Conservation (phyloP, 2,888 invertebrate species). For the Geotrupes spiniger region DNA sequence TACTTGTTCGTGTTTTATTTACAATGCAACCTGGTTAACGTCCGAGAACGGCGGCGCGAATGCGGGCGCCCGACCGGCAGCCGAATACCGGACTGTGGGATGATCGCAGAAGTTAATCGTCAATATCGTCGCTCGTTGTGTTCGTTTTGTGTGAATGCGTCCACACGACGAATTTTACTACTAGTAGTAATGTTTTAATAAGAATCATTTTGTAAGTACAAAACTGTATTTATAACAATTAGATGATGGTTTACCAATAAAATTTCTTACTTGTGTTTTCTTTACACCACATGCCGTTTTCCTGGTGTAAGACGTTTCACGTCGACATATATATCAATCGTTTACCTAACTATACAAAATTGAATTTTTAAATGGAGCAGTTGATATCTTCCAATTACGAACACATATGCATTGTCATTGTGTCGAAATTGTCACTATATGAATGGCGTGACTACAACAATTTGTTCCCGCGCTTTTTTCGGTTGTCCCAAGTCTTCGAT, state of each 20-base stretch:
- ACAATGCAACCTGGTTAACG: constrained; percentile 24
- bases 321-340: too few species aligned
- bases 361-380: too few species aligned
- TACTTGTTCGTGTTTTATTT: constrained; percentile 35
- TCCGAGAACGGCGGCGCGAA: too few species aligned
- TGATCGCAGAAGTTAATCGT: constrained; percentile 16
- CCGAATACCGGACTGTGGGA: too few species aligned
- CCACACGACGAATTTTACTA: constrained; percentile 23
- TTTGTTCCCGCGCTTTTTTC: too few species aligned
- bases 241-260: constrained; percentile 23
- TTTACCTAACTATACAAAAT: too few species aligned
- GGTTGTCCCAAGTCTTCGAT: too few species aligned
- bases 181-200: constrained; percentile 23
- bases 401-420: too few species aligned
- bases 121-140: constrained; percentile 15
- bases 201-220: constrained; percentile 25
- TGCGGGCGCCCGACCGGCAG: constrained; percentile 14
- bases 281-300: constrained; percentile 14
- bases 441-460: too few species aligned
- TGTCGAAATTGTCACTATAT: too few species aligned
- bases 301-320: too few species aligned
- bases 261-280: constrained; percentile 23
- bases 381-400: too few species aligned
- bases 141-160: constrained; percentile 7
- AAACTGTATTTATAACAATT: constrained; percentile 23